Evolutionary conservation across 2,797 vertebrate genomes (phyloP).

Genomic region (Artibeus lituratus): DNA sequence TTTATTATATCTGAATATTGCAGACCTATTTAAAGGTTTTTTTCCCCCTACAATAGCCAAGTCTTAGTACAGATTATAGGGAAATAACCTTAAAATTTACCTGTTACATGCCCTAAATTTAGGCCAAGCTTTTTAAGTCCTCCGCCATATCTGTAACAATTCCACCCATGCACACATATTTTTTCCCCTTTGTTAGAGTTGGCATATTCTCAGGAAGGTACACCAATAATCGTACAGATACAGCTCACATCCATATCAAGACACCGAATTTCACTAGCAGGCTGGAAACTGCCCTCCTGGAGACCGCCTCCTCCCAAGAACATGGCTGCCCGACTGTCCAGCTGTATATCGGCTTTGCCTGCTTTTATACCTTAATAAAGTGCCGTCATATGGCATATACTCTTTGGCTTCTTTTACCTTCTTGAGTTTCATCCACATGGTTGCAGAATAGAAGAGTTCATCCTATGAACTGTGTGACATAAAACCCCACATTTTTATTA

Average conservation of each 20-base stretch:
- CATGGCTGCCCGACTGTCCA: background rate
- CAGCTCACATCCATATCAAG: background rate
- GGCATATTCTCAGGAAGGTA: background rate
- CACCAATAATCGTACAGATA: background rate
- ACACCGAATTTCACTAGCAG: background rate
- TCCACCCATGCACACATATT: background rate
- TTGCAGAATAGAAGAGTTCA: background rate
- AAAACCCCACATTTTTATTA: background rate
- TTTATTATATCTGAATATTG: background rate
- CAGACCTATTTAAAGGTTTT: background rate
- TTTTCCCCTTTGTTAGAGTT: background rate
- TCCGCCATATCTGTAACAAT: background rate
- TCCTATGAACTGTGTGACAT: background rate
- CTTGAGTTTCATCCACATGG: background rate
- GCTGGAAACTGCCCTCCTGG: background rate
- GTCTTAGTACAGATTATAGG: background rate
- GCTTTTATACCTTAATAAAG: background rate
- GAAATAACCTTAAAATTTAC: background rate
- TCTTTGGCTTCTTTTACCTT: background rate
- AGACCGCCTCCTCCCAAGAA: background rate
- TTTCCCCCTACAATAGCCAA: background rate
- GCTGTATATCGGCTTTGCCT: background rate
- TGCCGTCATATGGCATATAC: background rate
- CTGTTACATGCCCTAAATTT: background rate
- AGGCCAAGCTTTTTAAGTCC: background rate